Conservation (phyloP, 2,797 vertebrate species). For the Cygnus olor region DNA sequence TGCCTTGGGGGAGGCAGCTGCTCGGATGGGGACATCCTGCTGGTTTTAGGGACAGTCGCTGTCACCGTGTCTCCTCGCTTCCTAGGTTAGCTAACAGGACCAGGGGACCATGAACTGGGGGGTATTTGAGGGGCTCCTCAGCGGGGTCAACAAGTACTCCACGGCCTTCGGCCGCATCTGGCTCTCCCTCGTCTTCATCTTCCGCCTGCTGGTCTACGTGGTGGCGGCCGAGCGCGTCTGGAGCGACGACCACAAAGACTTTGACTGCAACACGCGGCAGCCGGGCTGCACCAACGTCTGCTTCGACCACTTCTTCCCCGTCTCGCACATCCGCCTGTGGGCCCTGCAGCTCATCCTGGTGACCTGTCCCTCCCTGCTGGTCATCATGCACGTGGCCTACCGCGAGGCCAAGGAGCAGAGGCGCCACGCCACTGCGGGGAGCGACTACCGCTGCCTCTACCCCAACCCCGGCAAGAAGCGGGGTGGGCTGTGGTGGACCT, state of each 20-base stretch:
- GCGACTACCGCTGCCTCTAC: conserved; percentile 74
- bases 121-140: conserved; percentile 89
- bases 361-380: conserved; percentile 93
- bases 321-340: conserved; percentile 96
- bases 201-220: conserved; percentile 93
- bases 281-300: conserved; percentile 96
- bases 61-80: not conserved
- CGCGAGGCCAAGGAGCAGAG: conserved; percentile 86
- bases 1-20: no score
- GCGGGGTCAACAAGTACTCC: conserved; percentile 93
- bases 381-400: conserved; percentile 95
- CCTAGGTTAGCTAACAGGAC: not conserved
- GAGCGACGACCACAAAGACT: conserved; percentile 95
- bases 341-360: conserved; percentile 99
- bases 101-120: conserved; percentile 90
- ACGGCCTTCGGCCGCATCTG: conserved; percentile 94
- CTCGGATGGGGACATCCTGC: fast-evolving
- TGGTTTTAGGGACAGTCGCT: fast-evolving
- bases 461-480: conserved; percentile 88
- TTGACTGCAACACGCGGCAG: conserved; percentile 92
- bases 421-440: conserved; percentile 66
- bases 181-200: conserved; percentile 95
- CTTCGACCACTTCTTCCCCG: conserved; percentile 91
- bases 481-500: conserved; percentile 95
- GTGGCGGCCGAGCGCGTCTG: conserved; percentile 94